These are phyloP conservation scores for Strigamia maritima DNA, from an alignment of 2,888 invertebrate genomes.

Conservation along the genomic window DNA sequence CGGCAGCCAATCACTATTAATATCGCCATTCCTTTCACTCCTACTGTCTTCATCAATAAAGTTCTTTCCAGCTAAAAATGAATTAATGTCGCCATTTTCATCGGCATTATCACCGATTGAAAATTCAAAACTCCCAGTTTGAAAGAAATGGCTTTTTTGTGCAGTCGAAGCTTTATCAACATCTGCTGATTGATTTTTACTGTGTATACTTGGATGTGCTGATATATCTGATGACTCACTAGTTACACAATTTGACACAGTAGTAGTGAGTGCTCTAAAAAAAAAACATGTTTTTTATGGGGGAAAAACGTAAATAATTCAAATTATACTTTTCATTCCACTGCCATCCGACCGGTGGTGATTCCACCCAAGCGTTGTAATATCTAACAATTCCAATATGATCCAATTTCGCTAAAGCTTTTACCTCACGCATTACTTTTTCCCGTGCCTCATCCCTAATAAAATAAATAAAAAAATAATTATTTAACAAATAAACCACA, in stretches of 20 bases:
- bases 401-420: constrained; percentile 88
- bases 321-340: constrained; percentile 56
- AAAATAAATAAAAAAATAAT: background rate
- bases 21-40: background rate
- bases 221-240: background rate
- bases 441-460: constrained; percentile 73
- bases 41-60: background rate
- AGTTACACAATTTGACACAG: background rate
- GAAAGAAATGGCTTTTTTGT: background rate
- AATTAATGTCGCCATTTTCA: background rate
- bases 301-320: background rate
- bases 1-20: background rate
- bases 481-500: background rate
- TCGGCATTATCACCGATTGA: background rate
- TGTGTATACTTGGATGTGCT: background rate
- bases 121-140: constrained; percentile 40
- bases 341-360: constrained; percentile 84
- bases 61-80: constrained; percentile 43
- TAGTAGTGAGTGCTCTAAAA: background rate
- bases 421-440: constrained; percentile 89
- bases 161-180: background rate
- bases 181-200: background rate
- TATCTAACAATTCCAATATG: constrained; percentile 94
- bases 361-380: constrained; percentile 92
- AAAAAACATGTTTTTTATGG: background rate